Evolutionary conservation across 2,888 invertebrate species (phyloP), one percentile per base, ranked within the genome.

Genomic region (Lymantria dispar): DNA sequence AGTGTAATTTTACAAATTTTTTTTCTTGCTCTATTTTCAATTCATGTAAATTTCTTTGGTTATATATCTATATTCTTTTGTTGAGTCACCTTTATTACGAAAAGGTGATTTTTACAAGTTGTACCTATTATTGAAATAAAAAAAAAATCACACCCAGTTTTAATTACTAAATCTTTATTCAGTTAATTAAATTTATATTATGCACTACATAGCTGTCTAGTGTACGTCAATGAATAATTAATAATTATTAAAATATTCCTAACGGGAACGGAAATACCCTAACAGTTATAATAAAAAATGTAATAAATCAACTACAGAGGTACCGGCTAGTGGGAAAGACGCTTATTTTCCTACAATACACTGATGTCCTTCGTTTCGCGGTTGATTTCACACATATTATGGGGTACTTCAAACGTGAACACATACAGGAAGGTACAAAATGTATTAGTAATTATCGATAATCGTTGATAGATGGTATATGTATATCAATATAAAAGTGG

Each of bases 341-440:
- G 30, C 15, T 40, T 22, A 40, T 67, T 67, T 61, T 47, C 54
- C 66, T 63, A 70, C 70, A 75, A 72, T 67, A 69, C 66, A 59
- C 53, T 53, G 44, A 49, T 58, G 72, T 70, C 74, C 76, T 73
- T 77, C 72, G 44, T 58, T 72, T 77, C 72, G 53, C 77, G 80
- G 69, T 75, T 82, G 64, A 82, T 79, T 80, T 68, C 72, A 75
- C 76, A 68, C 75, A 68, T 60, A 70, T 68, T 66, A 70, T 68
- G 54, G 56, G 56, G 48, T 54, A 52, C 53, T 52, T 54, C 52
- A 60, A 58, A 59, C 64, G 62, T 62, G 45, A 57, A 44, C 30
- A 39, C 44, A 56, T 68, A 74, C 68, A 74, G 74, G 65, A 57
- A 60, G 68, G 47, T 65, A 45, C 47, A 12, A 33, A 13, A 40